These are phyloP conservation scores for Lasioglossum albipes DNA, from an alignment of 1,140 invertebrate species.

Conservation along the genomic window DNA sequence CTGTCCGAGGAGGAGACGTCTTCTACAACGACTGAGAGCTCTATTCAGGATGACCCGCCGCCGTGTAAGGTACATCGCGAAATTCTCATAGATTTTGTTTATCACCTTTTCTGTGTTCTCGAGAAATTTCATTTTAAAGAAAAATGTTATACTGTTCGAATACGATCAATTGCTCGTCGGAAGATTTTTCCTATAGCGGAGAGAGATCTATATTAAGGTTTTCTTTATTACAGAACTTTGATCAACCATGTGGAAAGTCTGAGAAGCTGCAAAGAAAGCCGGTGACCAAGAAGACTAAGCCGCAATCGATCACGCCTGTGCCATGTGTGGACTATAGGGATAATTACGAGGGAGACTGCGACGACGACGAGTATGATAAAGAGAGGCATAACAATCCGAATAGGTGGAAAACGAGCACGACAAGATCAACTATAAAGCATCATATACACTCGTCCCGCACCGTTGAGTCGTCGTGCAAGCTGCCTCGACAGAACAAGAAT, in stretches of 20 bases:
- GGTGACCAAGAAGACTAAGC: constrained; percentile 72
- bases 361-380: constrained; percentile 79
- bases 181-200: too few species aligned
- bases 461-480: constrained; percentile 69
- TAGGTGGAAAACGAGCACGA: constrained; percentile 75
- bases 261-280: constrained; percentile 76
- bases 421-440: constrained; percentile 68
- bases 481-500: constrained; percentile 71
- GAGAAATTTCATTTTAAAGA: too few species aligned
- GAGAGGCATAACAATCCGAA: constrained; percentile 76
- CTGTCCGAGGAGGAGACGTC: constrained; percentile 85
- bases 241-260: constrained; percentile 71
- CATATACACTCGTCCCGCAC: constrained; percentile 66
- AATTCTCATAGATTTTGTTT: too few species aligned
- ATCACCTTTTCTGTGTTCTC: too few species aligned
- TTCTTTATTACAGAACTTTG: constrained; percentile 58
- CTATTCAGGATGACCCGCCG: constrained; percentile 80
- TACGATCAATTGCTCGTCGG: too few species aligned
- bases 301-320: constrained; percentile 60
- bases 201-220: too few species aligned
- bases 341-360: constrained; percentile 79
- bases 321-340: constrained; percentile 75
- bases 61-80: constrained; percentile 45
- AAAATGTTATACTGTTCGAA: too few species aligned
- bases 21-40: constrained; percentile 87